Conservation (phyloP, 2,797 vertebrate species). For the Chrosomus eos region DNA sequence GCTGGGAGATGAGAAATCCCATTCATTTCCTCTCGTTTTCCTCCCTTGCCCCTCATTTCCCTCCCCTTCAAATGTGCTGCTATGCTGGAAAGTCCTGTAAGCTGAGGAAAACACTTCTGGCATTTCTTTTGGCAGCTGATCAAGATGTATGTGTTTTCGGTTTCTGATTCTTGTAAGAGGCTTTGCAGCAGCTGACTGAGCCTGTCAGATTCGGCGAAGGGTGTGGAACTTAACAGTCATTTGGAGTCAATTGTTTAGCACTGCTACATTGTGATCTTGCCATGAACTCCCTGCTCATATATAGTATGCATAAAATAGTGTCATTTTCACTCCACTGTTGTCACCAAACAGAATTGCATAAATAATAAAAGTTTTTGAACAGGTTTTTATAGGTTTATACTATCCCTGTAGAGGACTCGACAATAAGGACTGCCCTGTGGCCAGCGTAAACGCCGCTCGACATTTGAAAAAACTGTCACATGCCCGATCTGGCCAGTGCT, state of each 20-base stretch:
- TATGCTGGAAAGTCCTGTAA: conserved; percentile 36
- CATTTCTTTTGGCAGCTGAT: conserved; percentile 11
- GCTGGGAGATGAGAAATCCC: conserved; percentile 41
- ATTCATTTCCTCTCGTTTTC: conserved; percentile 32
- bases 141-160: conserved; percentile 20
- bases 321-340: background rate
- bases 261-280: background rate
- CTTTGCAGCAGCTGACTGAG: conserved; percentile 14
- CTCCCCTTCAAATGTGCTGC: conserved; percentile 6
- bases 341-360: background rate
- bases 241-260: background rate
- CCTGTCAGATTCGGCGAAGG: background rate
- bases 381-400: background rate
- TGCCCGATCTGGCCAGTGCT: background rate
- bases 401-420: background rate
- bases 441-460: background rate
- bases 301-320: background rate
- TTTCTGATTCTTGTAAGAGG: conserved; percentile 44
- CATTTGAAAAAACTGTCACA: background rate
- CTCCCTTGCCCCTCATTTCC: background rate
- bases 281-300: background rate
- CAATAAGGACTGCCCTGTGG: background rate
- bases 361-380: background rate
- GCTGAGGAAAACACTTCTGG: background rate
- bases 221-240: background rate